Evolutionary conservation across 1,140 invertebrate species (phyloP), one percentile per base, ranked within the genome.

Genomic region (Zaprionus gabonicus): DNA sequence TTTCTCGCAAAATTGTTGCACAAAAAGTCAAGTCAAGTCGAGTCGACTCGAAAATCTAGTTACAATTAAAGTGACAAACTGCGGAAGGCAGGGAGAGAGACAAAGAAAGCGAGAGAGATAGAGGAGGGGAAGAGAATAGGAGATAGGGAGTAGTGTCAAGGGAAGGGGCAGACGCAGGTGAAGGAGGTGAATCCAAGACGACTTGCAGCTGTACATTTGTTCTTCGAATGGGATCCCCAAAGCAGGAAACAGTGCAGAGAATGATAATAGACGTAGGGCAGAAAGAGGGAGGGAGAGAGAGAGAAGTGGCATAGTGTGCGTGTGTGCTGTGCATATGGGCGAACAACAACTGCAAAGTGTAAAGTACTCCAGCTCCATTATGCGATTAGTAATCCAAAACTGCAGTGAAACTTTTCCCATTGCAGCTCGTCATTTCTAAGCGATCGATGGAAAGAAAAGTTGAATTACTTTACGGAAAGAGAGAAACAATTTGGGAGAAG

Each of bases 11-110:
- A 66, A 66, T 55, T 65, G 62, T 51, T 65, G 23, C 64, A 62
- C 58, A 55, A 70, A 62, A 57, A 46, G 38, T 69, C 57, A 55
- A 58, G 66, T 69, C 56, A 59, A 59, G 56, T 59, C n/a, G 66
- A 69, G 56, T 34, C 60, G 58, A 78, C 62, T 68, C 36, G 63
- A 74, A 84, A 84, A 84, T 84, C 73, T 81, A 81, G 78, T 81
- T 74, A 63, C 75, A 86, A 85, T 84, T 76, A 81, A 75, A 81
- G 78, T 74, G 74, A 81, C 82, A 84, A 70, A 60, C 58, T 59
- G 46, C 25, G 28, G 10, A n/a, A 44, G 31, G 7, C 9, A 28
- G 38, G 15, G 15, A 44, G n/a, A 9, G n/a, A 7, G 7, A 17
- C 15, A 17, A 15, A 46, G 41, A 7, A 7, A 20, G n/a, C 1